These are phyloP conservation scores for Mastomys natalensis DNA, from an alignment of 2,113 vertebrate genomes.

Conservation along the genomic window DNA sequence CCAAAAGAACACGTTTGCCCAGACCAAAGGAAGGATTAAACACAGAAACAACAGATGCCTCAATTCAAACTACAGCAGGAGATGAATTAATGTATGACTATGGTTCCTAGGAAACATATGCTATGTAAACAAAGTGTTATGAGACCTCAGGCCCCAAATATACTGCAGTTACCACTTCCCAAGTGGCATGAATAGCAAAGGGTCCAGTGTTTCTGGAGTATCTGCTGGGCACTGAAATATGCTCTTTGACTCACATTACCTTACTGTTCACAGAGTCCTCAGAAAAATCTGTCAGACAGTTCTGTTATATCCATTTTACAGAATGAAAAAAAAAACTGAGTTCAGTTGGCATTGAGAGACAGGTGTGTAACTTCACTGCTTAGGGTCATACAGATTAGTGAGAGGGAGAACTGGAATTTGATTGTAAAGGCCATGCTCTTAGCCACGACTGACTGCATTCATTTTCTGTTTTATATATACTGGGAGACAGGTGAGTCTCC, in stretches of 20 bases:
- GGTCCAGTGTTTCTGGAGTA: background rate
- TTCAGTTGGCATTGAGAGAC: background rate
- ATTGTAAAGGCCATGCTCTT: background rate
- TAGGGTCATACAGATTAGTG: background rate
- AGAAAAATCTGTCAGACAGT: background rate
- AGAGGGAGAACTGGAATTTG: conserved; percentile 28
- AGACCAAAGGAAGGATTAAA: conserved; percentile 48
- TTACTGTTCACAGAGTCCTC: conserved; percentile 6
- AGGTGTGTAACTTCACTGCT: conserved; percentile 30
- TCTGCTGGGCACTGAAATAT: background rate
- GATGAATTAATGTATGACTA: conserved; percentile 57
- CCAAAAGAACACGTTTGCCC: conserved; percentile 50
- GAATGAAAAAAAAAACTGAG: conserved; percentile 10
- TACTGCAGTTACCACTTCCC: conserved; percentile 25
- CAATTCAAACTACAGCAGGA: conserved; percentile 39
- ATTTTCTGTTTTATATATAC: conserved; percentile 8
- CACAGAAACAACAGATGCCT: conserved; percentile 26
- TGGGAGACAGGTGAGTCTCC: background rate
- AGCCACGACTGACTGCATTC: background rate
- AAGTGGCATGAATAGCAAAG: background rate
- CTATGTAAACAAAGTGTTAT: background rate
- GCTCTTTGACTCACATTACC: background rate
- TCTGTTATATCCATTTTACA: conserved; percentile 29
- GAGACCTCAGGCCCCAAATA: background rate
- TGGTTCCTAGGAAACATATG: conserved; percentile 35